phyloP scores from a whole-genome alignment of 1,140 invertebrate species.

The Scaptodrosophila lebanonensis region DNA sequence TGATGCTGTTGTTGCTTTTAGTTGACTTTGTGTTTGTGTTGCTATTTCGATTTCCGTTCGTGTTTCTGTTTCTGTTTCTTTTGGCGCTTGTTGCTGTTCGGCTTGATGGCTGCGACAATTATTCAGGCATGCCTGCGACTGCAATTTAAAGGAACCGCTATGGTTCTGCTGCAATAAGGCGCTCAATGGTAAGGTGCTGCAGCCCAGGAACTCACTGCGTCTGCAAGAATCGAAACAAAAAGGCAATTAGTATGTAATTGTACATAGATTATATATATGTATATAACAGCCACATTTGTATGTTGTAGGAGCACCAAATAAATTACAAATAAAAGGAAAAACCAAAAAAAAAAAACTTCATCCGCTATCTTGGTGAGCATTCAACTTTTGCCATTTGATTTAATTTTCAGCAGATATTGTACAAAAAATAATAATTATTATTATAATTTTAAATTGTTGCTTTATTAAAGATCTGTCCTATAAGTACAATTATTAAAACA shows the following conservation, averaged over 20 bases:
- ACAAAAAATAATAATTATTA: neutral
- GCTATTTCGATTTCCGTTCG: slow-evolving; percentile 9
- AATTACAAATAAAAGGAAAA: no score
- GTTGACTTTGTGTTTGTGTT: no score
- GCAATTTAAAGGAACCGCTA: slow-evolving; percentile 79
- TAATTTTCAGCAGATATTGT: neutral
- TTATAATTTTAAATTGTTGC: no score
- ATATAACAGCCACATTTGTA: no score
- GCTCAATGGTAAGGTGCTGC: slow-evolving; percentile 85
- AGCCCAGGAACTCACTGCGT: slow-evolving; percentile 88
- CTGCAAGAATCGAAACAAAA: slow-evolving; percentile 77
- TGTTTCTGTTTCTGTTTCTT: slow-evolving; percentile 13
- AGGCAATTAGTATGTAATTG: slow-evolving; percentile 34
- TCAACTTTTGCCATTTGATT: neutral
- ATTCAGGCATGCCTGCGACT: slow-evolving; percentile 72
- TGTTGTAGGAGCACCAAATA: no score
- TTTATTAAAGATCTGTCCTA: no score
- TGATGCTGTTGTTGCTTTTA: slow-evolving; percentile 1
- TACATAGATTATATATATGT: no score
- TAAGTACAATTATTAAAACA: no score
- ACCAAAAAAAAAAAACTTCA: no score
- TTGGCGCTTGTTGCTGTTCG: slow-evolving; percentile 21
- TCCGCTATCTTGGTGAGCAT: no score
- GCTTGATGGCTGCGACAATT: slow-evolving; percentile 30
- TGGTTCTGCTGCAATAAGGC: slow-evolving; percentile 81